A percentile compares a stretch with the other conserved stretches of the same genome.
phyloP scores from a whole-genome alignment of 1,140 invertebrate species.

The Drosophila auraria region DNA sequence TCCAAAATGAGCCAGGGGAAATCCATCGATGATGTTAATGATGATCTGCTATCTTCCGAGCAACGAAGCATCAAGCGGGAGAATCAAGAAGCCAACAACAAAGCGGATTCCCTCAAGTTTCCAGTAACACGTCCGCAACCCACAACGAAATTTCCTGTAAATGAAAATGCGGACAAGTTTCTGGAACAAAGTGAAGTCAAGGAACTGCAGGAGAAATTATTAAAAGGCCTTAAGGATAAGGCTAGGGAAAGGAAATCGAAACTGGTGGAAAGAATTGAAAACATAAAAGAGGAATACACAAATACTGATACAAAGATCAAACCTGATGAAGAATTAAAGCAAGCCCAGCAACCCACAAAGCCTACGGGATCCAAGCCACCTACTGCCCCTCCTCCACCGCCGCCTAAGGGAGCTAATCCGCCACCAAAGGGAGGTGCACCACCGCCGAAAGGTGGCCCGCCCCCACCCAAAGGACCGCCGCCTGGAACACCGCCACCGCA shows the following conservation, averaged over 20 bases:
- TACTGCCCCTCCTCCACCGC: neutral
- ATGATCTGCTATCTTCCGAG: slow-evolving; percentile 10
- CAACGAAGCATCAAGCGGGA: slow-evolving; percentile 1
- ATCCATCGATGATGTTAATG: neutral
- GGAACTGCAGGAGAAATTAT: neutral
- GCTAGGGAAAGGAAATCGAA: neutral
- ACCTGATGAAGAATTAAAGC: neutral
- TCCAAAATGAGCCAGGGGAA: neutral
- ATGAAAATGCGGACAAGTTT: slow-evolving; percentile 3
- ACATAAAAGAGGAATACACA: neutral
- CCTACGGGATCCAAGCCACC: neutral
- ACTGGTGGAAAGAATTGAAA: neutral
- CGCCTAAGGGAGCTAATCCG: neutral
- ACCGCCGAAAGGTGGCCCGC: neutral
- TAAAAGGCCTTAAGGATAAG: slow-evolving; percentile 1
- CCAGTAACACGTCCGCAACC: neutral
- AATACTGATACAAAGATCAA: neutral
- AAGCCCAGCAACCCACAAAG: slow-evolving; percentile 4
- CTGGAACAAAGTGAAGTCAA: neutral
- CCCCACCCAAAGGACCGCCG: slow-evolving; percentile 39
- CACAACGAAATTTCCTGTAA: slow-evolving; percentile 21
- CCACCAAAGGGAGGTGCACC: neutral
- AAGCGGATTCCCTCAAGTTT: slow-evolving; percentile 1
- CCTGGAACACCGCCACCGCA: slow-evolving; percentile 68
- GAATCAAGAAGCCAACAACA: neutral